Percentiles rank a stretch among this genome's conserved stretches.
phyloP scores from a whole-genome alignment of 2,797 vertebrate genomes.

The Rhynchonycteris naso region DNA sequence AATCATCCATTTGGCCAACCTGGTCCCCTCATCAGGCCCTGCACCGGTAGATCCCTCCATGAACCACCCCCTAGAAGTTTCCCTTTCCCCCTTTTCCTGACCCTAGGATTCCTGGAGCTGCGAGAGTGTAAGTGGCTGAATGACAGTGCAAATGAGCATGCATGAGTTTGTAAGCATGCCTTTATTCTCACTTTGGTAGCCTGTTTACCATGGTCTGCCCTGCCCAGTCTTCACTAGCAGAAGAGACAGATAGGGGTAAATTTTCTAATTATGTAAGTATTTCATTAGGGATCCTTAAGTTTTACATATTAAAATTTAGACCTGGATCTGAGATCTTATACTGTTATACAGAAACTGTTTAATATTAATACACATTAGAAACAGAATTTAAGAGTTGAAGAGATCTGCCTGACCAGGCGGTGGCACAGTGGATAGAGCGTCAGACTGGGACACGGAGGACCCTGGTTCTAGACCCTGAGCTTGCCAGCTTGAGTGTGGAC shows the following conservation, averaged over 20 bases:
- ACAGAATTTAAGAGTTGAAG: not conserved
- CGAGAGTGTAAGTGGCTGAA: not conserved
- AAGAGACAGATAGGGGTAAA: not conserved
- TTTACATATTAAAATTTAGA: constrained; percentile 42
- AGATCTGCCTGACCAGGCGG: not conserved
- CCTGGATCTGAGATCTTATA: not conserved
- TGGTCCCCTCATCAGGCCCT: not conserved
- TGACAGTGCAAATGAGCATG: not conserved
- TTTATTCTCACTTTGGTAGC: not conserved
- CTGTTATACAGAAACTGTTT: not conserved
- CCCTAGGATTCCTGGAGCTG: not conserved
- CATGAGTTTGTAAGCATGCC: not conserved
- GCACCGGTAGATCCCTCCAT: not conserved
- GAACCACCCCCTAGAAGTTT: not conserved
- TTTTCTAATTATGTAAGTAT: not conserved
- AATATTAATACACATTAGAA: not conserved
- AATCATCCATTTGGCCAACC: not conserved
- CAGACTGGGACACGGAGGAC: too few species aligned
- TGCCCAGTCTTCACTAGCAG: not conserved
- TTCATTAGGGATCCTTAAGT: constrained; percentile 23
- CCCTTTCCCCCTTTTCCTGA: not conserved
- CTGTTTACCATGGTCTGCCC: not conserved
- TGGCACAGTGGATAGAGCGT: too few species aligned
- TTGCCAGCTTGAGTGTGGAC: too few species aligned
- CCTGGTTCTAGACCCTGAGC: too few species aligned